Conservation (phyloP, 2,797 vertebrate genomes). For the Eremophila alpestris region DNA sequence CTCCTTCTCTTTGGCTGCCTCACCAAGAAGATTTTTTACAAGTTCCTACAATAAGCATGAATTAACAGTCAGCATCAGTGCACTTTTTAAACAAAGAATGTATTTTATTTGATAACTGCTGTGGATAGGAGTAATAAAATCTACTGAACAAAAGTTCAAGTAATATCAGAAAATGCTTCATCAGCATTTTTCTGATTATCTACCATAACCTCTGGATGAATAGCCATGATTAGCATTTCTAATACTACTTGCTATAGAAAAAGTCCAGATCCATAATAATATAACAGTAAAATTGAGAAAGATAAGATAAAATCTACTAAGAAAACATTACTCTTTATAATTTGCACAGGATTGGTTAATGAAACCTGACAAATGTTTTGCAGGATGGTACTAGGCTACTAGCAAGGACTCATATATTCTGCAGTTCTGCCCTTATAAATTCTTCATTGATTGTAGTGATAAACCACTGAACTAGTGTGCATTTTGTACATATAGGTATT, state of each 20-base stretch:
- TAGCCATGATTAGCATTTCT: conserved; percentile 15
- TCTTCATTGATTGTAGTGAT: background rate
- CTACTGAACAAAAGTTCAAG: conserved; percentile 39
- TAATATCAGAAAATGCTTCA: conserved; percentile 8
- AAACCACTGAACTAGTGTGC: background rate
- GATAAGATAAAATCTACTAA: background rate
- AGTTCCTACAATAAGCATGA: background rate
- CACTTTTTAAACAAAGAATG: conserved; percentile 2
- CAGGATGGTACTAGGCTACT: background rate
- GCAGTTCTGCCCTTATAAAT: background rate
- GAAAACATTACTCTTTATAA: background rate
- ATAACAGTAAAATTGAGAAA: background rate
- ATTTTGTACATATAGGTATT: background rate
- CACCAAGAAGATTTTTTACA: conserved; percentile 8
- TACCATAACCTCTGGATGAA: background rate
- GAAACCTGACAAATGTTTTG: background rate
- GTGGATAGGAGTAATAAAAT: conserved; percentile 21
- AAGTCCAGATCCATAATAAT: background rate
- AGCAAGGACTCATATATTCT: background rate
- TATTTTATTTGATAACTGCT: conserved; percentile 35
- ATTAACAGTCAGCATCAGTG: conserved; percentile 2
- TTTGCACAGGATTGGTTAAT: background rate
- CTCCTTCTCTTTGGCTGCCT: background rate
- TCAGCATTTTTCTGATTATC: conserved; percentile 57
- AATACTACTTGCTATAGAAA: conserved; percentile 1